These are phyloP conservation scores for Limenitis arthemis DNA, from an alignment of 2,888 invertebrate species.

Conservation along the genomic window DNA sequence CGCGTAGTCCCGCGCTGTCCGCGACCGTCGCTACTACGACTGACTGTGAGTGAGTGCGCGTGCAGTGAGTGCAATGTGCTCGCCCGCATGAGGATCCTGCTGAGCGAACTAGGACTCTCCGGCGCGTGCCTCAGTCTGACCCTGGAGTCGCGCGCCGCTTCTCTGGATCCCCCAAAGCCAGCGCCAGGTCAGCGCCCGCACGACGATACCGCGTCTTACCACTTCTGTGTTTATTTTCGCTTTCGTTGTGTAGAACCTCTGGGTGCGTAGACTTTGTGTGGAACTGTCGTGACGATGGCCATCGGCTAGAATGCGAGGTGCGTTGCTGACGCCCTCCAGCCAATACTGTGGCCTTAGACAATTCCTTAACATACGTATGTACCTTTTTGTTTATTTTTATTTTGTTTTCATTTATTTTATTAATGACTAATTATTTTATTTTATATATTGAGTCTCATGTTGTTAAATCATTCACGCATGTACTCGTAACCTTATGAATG, in stretches of 20 bases:
- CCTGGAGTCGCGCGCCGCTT: constrained; percentile 65
- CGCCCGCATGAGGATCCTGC: constrained; percentile 72
- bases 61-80: constrained; percentile 70
- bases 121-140: constrained; percentile 70
- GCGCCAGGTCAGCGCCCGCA: constrained; percentile 72
- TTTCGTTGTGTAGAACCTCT: constrained; percentile 70
- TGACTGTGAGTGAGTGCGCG: constrained; percentile 66
- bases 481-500: not conserved
- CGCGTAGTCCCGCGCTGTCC: constrained; percentile 53
- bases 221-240: constrained; percentile 71
- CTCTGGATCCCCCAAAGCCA: constrained; percentile 64
- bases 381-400: constrained; percentile 53
- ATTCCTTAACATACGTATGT: constrained; percentile 66
- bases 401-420: constrained; percentile 28
- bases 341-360: constrained; percentile 65
- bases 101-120: constrained; percentile 70
- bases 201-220: constrained; percentile 55
- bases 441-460: not conserved
- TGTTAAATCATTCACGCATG: not conserved
- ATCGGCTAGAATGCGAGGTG: constrained; percentile 72
- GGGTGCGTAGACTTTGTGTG: constrained; percentile 66
- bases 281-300: constrained; percentile 68
- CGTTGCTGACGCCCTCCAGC: constrained; percentile 70
- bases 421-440: constrained; percentile 7
- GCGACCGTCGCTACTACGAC: constrained; percentile 37